Conservation (phyloP, 2,797 vertebrate species). For the Urophycis tenuis region DNA sequence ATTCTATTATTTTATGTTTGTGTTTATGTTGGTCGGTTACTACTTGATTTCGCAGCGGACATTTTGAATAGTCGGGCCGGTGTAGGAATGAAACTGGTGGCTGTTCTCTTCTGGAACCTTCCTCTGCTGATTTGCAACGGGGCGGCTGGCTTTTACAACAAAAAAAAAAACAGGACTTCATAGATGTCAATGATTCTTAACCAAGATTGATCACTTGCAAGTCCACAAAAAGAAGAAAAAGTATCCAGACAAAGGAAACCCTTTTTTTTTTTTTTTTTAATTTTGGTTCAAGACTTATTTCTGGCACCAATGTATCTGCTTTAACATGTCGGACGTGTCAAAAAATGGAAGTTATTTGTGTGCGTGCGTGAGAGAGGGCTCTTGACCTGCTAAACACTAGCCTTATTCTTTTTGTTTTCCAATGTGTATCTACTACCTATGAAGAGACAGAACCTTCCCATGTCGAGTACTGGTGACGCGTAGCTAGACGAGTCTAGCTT, state of each 20-base stretch:
- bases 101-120: constrained; percentile 34
- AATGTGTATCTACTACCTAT: constrained; percentile 40
- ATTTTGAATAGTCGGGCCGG: constrained; percentile 12
- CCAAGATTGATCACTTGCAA: constrained; percentile 76
- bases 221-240: constrained; percentile 63
- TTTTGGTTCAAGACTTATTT: constrained; percentile 66
- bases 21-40: constrained; percentile 13
- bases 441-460: constrained; percentile 15
- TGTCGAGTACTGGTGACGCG: constrained; percentile 30
- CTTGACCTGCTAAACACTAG: constrained; percentile 33
- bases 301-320: constrained; percentile 82
- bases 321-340: constrained; percentile 71
- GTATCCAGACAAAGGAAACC: constrained; percentile 49
- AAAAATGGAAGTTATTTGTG: constrained; percentile 62
- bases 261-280: too few relatives aligned
- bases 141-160: constrained; percentile 30
- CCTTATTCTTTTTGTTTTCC: constrained; percentile 35
- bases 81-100: constrained; percentile 36
- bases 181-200: constrained; percentile 41
- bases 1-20: constrained; percentile 3
- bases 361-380: constrained; percentile 60
- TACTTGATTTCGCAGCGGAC: constrained; percentile 53
- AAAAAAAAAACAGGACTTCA: constrained; percentile 23
- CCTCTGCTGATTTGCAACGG: constrained; percentile 46
- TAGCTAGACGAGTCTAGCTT: constrained; percentile 33